A percentile compares a stretch with the other conserved stretches of the same genome.
Evolutionary conservation across 2,113 vertebrate genomes (phyloP).

Genomic region (Grammomys dolichurus): DNA sequence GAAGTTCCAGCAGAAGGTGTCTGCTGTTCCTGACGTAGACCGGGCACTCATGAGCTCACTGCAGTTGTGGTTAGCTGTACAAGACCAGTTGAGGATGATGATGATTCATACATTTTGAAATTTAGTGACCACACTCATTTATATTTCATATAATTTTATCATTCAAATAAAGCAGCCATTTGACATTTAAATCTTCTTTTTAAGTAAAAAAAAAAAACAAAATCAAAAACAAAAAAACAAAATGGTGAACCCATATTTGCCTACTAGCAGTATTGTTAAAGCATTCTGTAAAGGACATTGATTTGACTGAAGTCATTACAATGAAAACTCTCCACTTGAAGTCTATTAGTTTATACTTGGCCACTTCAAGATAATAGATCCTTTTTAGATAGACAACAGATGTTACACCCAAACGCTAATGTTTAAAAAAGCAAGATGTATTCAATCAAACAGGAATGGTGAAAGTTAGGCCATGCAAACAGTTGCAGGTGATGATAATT

Average conservation of each 20-base stretch:
- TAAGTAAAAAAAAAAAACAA: too few relatives aligned
- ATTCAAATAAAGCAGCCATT: neutral
- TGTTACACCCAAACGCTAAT: conserved; percentile 91
- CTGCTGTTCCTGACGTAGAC: neutral
- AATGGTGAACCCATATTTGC: conserved; percentile 69
- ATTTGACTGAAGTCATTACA: conserved; percentile 89
- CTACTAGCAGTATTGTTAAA: conserved; percentile 86
- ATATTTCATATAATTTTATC: neutral
- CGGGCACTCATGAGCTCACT: neutral
- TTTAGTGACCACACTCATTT: neutral
- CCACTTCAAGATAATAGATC: conserved; percentile 92
- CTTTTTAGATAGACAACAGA: conserved; percentile 90
- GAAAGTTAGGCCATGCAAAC: conserved; percentile 90
- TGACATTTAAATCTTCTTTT: neutral
- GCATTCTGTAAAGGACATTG: conserved; percentile 89
- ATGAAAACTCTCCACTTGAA: conserved; percentile 94
- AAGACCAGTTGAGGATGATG: neutral
- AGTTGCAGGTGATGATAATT: conserved; percentile 91
- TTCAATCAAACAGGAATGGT: conserved; percentile 92
- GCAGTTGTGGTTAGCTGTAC: neutral
- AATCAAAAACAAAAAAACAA: too few relatives aligned
- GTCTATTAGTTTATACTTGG: conserved; percentile 93
- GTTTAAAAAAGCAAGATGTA: conserved; percentile 93
- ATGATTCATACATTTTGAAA: neutral
- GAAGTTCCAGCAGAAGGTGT: too few relatives aligned